Percentiles rank a stretch among this genome's conserved stretches.
These are phyloP conservation scores for Pantherophis alleghaniensis DNA, from an alignment of 2,797 vertebrate genomes.

Conservation along the genomic window DNA sequence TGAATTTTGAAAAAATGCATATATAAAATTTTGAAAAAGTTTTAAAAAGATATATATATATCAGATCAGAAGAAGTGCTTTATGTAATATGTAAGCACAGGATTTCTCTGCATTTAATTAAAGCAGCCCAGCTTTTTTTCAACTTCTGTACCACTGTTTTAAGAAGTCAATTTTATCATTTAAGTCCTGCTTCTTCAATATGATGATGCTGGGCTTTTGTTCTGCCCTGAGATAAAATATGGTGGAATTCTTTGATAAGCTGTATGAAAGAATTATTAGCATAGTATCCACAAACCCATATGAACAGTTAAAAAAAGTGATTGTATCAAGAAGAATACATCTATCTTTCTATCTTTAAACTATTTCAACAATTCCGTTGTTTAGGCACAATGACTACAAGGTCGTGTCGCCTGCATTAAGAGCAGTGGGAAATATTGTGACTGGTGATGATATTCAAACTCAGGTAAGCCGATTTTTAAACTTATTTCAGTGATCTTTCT, in stretches of 20 bases:
- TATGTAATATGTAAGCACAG: not conserved
- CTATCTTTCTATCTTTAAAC: not conserved
- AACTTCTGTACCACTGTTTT: not conserved
- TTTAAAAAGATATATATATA: not conserved
- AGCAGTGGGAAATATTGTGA: slow-evolving; percentile 96
- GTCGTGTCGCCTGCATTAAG: slow-evolving; percentile 94
- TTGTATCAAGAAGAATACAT: not conserved
- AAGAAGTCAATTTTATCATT: not conserved
- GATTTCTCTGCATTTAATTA: not conserved
- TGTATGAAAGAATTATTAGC: not conserved
- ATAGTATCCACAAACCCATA: not conserved
- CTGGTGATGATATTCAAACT: slow-evolving; percentile 94
- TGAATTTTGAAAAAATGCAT: not conserved
- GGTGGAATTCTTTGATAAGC: not conserved
- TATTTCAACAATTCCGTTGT: slow-evolving; percentile 47
- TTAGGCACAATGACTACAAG: slow-evolving; percentile 93
- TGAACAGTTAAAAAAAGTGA: not conserved
- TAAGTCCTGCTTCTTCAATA: not conserved
- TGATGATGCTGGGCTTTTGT: not conserved
- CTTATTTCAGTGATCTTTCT: slow-evolving; percentile 5
- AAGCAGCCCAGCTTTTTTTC: not conserved
- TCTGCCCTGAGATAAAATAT: not conserved
- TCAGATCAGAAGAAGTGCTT: not conserved
- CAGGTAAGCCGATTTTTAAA: slow-evolving; percentile 77
- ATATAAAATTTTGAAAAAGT: not conserved